These are phyloP conservation scores for Drosophila parthenogenetica DNA, from an alignment of 2,888 invertebrate species.

Conservation along the genomic window DNA sequence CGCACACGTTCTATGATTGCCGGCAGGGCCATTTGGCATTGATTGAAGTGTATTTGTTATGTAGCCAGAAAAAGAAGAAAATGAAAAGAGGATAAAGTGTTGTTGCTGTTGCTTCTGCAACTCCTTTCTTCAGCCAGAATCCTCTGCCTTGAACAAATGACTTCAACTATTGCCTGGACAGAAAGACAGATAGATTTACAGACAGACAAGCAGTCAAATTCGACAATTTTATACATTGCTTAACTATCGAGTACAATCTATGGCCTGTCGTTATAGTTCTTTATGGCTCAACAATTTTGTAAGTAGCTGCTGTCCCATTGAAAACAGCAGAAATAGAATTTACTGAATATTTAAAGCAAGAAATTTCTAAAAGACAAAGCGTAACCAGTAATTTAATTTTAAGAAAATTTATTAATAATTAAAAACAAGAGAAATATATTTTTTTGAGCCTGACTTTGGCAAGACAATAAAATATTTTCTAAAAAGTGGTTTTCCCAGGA, in stretches of 20 bases:
- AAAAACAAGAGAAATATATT: no score
- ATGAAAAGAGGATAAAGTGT: slow-evolving; percentile 45
- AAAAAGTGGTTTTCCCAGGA: no score
- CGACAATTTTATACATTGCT: slow-evolving; percentile 52
- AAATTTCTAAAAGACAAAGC: no score
- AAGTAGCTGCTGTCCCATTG: neutral
- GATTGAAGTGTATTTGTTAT: slow-evolving; percentile 80
- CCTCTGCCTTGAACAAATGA: slow-evolving; percentile 57
- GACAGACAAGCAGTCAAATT: slow-evolving; percentile 44
- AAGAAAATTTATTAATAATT: no score
- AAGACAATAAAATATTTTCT: no score
- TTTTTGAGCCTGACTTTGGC: no score
- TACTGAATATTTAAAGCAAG: no score
- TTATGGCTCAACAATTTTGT: slow-evolving; percentile 26
- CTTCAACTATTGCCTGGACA: slow-evolving; percentile 51
- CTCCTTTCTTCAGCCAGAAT: slow-evolving; percentile 25
- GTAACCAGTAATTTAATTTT: no score
- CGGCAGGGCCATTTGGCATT: slow-evolving; percentile 74
- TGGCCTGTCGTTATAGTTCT: slow-evolving; percentile 38
- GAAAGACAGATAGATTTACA: neutral
- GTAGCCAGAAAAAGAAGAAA: slow-evolving; percentile 48
- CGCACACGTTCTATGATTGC: slow-evolving; percentile 69
- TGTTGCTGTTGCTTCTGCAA: slow-evolving; percentile 40
- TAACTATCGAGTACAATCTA: slow-evolving; percentile 44
- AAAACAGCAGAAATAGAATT: no score